Evolutionary conservation across 92 coral and sea anemone genomes (phyloP), one percentile per base, ranked within the genome.

Genomic region (Porites divaricata): DNA sequence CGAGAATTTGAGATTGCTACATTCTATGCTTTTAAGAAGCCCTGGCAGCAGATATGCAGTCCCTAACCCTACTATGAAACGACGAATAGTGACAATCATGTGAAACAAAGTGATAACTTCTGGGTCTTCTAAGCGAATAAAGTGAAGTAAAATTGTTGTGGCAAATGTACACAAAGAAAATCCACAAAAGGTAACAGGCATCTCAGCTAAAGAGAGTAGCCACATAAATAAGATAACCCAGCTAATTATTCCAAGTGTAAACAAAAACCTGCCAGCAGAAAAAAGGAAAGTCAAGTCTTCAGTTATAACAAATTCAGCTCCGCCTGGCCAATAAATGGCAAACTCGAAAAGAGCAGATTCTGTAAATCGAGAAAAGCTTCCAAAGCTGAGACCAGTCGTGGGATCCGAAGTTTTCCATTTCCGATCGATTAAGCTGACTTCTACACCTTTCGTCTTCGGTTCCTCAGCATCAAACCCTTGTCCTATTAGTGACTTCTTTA

Each of bases 401-500:
- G 71, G 28, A 23, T 69, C 78, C 52, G 73, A 72, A 13, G 57
- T 67, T 16, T 19, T 79, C 93, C 93, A 89, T 72, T 74, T 85
- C 62, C 87, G 70, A 52, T 89, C 75, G 14, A 89, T 90, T 67
- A 85, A 25, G 80, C 69, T 70, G 6, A 72, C 14, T 45, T 85
- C 93, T 10, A 86, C 83, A 8, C 90, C 93, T 20, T 76, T 81
- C 17, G 90, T 89, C 16, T 28, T 62, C 15, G 89, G 79, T 10
- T 80, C 73, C 19, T 89, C 61, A 8, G 74, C 41, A 72, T 89
- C 85, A 48, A 85, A 81, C 52, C 68, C 48, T 48, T 62, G 4
- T 35, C 93, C 93, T 52, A 57, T 86, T 0, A 86, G 79, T 15
- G 93, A 83, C 66, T 89, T 89, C 63, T 53, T 84, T 1, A 89